These are phyloP conservation scores for Catonia carolina DNA, from an alignment of 2,888 invertebrate species.

Conservation along the genomic window DNA sequence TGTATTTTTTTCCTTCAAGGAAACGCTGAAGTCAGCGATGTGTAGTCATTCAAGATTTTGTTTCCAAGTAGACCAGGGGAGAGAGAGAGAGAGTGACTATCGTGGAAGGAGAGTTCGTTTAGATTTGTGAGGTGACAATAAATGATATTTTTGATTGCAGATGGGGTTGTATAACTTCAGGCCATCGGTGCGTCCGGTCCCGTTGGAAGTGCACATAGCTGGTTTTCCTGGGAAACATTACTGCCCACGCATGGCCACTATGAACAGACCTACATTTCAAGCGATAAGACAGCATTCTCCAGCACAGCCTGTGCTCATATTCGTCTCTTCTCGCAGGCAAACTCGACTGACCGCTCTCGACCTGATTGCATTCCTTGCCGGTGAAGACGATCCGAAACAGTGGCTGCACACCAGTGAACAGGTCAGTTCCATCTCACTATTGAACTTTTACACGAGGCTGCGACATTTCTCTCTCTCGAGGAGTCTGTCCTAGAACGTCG, in stretches of 20 bases:
- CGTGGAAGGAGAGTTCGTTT: not conserved
- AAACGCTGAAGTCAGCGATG: no score
- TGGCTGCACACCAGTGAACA: conserved; percentile 82
- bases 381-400: conserved; percentile 88
- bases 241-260: conserved; percentile 98
- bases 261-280: conserved; percentile 98
- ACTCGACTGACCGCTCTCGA: conserved; percentile 95
- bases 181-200: conserved; percentile 95
- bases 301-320: conserved; percentile 78
- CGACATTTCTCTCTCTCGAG: not conserved
- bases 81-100: no score
- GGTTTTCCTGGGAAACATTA: conserved; percentile 98
- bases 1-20: no score
- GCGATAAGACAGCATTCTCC: conserved; percentile 92
- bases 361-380: conserved; percentile 82
- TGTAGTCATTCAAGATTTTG: no score
- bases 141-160: conserved; percentile 37
- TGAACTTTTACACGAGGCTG: no score
- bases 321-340: conserved; percentile 92
- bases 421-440: conserved; percentile 9
- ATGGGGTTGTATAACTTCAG: conserved; percentile 96
- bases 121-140: not conserved
- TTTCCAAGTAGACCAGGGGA: no score
- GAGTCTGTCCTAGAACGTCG: not conserved
- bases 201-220: conserved; percentile 83